A percentile compares a stretch with the other conserved stretches of the same genome.
Evolutionary conservation across 2,113 vertebrate species (phyloP).

Genomic region (Phasianus colchicus): DNA sequence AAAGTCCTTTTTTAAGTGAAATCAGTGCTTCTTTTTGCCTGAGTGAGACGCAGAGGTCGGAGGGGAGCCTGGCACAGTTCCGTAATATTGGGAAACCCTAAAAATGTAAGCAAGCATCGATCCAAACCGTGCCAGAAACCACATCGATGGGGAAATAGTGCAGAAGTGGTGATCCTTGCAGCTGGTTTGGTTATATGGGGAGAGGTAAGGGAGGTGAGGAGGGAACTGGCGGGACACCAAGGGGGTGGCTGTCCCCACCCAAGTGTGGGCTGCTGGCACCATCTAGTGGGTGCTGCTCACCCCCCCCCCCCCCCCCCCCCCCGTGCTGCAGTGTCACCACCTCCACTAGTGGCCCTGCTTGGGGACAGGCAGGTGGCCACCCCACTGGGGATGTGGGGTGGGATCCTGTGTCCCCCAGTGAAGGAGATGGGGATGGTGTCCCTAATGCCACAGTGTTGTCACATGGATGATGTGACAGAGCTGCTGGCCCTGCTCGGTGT

Average conservation of each 20-base stretch:
- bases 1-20: neutral
- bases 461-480: neutral
- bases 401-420: fast-evolving
- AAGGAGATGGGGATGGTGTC: neutral
- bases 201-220: neutral
- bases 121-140: neutral
- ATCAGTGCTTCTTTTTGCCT: neutral
- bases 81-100: neutral
- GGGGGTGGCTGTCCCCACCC: neutral
- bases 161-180: neutral
- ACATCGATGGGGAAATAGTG: neutral
- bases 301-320: neutral
- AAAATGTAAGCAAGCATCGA: neutral
- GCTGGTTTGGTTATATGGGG: neutral
- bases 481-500: neutral
- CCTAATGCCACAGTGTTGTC: neutral
- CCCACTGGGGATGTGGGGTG: fast-evolving
- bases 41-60: neutral
- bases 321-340: neutral
- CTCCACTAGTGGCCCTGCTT: neutral
- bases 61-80: neutral
- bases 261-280: conserved; percentile 26
- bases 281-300: conserved; percentile 17
- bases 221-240: neutral
- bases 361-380: neutral